Percentiles rank a stretch among this genome's conserved stretches.
Conservation (phyloP, 1,140 invertebrate genomes). For the Lasaia peninsularis region DNA sequence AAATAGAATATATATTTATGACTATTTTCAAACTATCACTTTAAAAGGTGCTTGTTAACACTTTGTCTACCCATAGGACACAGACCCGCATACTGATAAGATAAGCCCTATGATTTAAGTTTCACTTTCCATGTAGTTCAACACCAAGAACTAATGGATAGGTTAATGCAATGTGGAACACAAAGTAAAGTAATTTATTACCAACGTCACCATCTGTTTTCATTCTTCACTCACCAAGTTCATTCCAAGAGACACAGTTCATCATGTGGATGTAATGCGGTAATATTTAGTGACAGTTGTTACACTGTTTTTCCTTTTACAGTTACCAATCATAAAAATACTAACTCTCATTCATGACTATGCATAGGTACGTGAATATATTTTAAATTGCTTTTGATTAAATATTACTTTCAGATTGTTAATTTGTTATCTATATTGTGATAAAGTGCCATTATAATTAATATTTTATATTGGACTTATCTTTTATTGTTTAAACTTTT, state of each 20-base stretch:
- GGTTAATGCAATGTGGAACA: neutral
- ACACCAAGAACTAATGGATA: neutral
- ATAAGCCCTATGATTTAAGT: conserved; percentile 12
- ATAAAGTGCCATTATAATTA: neutral
- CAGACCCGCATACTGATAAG: conserved; percentile 16
- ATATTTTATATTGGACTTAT: neutral
- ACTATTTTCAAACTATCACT: conserved; percentile 25
- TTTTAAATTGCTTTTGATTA: too few relatives aligned
- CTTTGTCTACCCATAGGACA: neutral
- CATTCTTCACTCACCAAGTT: too few relatives aligned
- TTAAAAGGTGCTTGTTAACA: conserved; percentile 25
- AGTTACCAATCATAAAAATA: too few relatives aligned
- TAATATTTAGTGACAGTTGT: too few relatives aligned
- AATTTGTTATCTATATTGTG: too few relatives aligned
- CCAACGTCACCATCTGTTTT: too few relatives aligned
- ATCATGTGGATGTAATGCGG: too few relatives aligned
- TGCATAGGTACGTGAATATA: too few relatives aligned
- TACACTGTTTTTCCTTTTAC: too few relatives aligned
- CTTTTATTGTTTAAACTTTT: neutral
- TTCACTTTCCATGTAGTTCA: conserved; percentile 16
- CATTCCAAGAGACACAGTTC: too few relatives aligned
- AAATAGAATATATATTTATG: neutral
- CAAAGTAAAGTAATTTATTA: neutral
- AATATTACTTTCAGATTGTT: too few relatives aligned
- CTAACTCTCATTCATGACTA: too few relatives aligned